phyloP scores from a whole-genome alignment of 2,888 invertebrate genomes.

The Pelosia muscerda region DNA sequence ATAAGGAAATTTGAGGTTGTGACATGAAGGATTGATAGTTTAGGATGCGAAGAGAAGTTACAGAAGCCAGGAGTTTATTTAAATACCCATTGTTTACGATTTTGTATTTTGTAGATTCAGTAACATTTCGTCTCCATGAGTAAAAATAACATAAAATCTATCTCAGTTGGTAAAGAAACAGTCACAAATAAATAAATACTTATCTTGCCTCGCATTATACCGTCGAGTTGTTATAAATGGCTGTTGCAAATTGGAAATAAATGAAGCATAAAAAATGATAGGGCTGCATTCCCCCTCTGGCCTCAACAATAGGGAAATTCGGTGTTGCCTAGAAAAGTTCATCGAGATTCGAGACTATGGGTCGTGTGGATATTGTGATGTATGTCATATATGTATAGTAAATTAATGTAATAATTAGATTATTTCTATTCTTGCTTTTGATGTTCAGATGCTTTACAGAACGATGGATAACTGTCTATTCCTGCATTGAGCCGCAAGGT shows the following conservation, averaged over 20 bases:
- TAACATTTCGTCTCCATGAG: conserved; percentile 18
- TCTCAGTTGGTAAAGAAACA: conserved; percentile 28
- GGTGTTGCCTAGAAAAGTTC: conserved; percentile 55
- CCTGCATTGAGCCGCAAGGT: too few relatives aligned
- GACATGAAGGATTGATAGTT: conserved; percentile 40
- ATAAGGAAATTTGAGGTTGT: conserved; percentile 45
- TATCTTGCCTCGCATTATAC: conserved; percentile 48
- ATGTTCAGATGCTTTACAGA: too few relatives aligned
- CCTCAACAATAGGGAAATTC: conserved; percentile 61
- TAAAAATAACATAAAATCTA: conserved; percentile 25
- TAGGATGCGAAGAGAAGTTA: conserved; percentile 8
- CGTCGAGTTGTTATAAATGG: conserved; percentile 65
- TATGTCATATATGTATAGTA: too few relatives aligned
- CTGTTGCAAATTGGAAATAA: conserved; percentile 72
- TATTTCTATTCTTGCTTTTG: too few relatives aligned
- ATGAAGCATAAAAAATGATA: conserved; percentile 67
- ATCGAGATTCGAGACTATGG: conserved; percentile 60
- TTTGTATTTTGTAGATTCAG: neutral
- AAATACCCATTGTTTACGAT: neutral
- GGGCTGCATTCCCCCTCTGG: conserved; percentile 55
- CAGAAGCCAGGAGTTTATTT: neutral
- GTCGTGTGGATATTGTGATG: neutral
- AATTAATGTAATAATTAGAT: too few relatives aligned
- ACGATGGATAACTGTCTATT: too few relatives aligned
- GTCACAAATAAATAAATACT: conserved; percentile 38